These are phyloP conservation scores for Tanytarsus gracilentus DNA, from an alignment of 2,888 invertebrate genomes.

Conservation along the genomic window DNA sequence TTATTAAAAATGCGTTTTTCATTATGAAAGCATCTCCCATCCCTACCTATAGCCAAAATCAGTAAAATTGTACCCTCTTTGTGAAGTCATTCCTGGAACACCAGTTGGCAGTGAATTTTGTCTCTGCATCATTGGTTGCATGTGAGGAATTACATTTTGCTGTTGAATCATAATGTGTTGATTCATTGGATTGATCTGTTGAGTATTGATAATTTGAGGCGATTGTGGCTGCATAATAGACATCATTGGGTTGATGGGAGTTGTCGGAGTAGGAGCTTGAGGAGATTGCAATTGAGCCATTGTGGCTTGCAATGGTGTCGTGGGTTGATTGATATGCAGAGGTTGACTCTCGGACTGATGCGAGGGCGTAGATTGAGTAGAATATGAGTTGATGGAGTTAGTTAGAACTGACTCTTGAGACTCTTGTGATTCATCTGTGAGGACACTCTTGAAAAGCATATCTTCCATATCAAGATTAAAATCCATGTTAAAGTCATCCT, in stretches of 20 bases:
- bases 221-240: slow-evolving; percentile 10
- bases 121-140: slow-evolving; percentile 26
- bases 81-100: not conserved
- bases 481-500: slow-evolving; percentile 61
- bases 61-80: slow-evolving; percentile 30
- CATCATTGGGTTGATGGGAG: slow-evolving; percentile 5
- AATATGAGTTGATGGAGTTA: slow-evolving; percentile 13
- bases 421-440: slow-evolving; percentile 71
- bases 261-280: not conserved
- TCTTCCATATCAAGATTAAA: slow-evolving; percentile 76
- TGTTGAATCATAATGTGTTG: slow-evolving; percentile 14
- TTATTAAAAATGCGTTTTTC: not conserved
- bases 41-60: slow-evolving; percentile 30
- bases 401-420: slow-evolving; percentile 58
- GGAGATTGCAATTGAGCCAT: slow-evolving; percentile 23
- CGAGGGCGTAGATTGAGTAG: slow-evolving; percentile 19
- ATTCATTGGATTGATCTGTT: slow-evolving; percentile 23
- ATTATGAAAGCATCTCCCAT: slow-evolving; percentile 28
- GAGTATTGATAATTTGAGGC: slow-evolving; percentile 12
- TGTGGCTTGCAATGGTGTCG: slow-evolving; percentile 16
- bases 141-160: slow-evolving; percentile 14
- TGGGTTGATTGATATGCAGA: slow-evolving; percentile 20
- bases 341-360: slow-evolving; percentile 19
- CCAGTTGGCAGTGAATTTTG: slow-evolving; percentile 17
- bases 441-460: slow-evolving; percentile 81